Evolutionary conservation across 2,888 invertebrate species (phyloP).

Genomic region (Stenoptilia bipunctidactyla): DNA sequence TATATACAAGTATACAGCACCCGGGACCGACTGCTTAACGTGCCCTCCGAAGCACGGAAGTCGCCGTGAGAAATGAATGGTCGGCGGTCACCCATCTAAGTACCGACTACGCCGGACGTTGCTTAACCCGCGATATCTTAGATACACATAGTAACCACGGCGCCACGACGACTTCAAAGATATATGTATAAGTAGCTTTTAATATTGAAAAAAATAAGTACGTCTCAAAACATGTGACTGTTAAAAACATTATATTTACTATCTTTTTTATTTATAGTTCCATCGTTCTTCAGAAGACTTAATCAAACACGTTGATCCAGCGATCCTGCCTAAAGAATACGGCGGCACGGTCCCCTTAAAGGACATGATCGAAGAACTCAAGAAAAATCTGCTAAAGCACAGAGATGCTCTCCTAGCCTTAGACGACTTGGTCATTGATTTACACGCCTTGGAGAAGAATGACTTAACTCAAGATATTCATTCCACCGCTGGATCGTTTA

Average conservation of each 20-base stretch:
- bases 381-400: constrained; percentile 73
- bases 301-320: constrained; percentile 76
- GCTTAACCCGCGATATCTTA: too few relatives aligned
- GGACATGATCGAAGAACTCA: constrained; percentile 85
- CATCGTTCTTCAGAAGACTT: constrained; percentile 82
- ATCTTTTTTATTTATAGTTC: constrained; percentile 63
- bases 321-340: constrained; percentile 88
- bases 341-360: constrained; percentile 85
- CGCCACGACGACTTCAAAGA: too few relatives aligned
- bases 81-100: too few relatives aligned
- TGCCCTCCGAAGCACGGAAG: too few relatives aligned
- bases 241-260: background rate
- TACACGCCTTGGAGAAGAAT: constrained; percentile 71
- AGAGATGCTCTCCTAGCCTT: constrained; percentile 77
- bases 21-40: too few relatives aligned
- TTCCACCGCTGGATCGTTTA: constrained; percentile 85
- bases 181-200: too few relatives aligned
- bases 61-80: too few relatives aligned
- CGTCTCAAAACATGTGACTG: too few relatives aligned
- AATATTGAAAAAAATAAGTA: too few relatives aligned
- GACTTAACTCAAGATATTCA: constrained; percentile 78
- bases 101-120: too few relatives aligned
- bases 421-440: constrained; percentile 82
- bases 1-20: too few relatives aligned
- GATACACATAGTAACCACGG: too few relatives aligned